Evolutionary conservation across 2,113 vertebrate genomes (phyloP), one percentile per base, ranked within the genome.

Genomic region (Agapornis roseicollis): DNA sequence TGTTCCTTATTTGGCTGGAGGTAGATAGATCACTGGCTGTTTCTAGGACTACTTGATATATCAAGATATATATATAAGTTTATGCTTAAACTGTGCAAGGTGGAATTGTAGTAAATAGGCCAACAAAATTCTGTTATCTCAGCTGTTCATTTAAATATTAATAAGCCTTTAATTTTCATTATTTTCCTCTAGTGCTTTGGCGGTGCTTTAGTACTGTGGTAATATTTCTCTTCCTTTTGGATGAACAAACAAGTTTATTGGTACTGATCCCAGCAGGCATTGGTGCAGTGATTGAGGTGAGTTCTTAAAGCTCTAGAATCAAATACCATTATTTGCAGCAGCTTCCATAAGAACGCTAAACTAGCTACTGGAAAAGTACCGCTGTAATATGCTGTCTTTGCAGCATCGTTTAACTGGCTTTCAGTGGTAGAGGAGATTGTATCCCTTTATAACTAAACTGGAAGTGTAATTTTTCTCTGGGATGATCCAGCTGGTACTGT

Each of bases 141-240:
- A 61, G 29, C 47, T 95, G 20, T 53, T 89, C 11, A 29, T 70
- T 66, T 86, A 72, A 94, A 85, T 66, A 53, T 78, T 94, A 95
- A 70, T 91, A 76, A 96, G 24, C 39, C 23, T 85, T 69, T 58
- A 5, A 10, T 64, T 91, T 61, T 74, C 12, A 1, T 56, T 44
- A 70, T 47, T 55, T 80, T 55, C 39, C 85, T 88, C 76, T 87
- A 99, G 99, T 99, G 56, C 97, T 99, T 88, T 99, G 99, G 99
- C 98, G 99, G 50, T 99, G 99, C 95, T 98, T 99, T 53, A 98
- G 99, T 94, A 99, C 99, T 3, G 97, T 99, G 88, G 98, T 99
- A 87, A 98, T 99, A 93, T 99, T 99, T 95, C 98, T 99, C 61
- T 99, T 99, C 95, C 98, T 99, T 89, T 92, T 99, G 88, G 99